Base-by-base conservation (phyloP, 2,888 invertebrate genomes). In the Hipparchia sbordonii region DNA sequence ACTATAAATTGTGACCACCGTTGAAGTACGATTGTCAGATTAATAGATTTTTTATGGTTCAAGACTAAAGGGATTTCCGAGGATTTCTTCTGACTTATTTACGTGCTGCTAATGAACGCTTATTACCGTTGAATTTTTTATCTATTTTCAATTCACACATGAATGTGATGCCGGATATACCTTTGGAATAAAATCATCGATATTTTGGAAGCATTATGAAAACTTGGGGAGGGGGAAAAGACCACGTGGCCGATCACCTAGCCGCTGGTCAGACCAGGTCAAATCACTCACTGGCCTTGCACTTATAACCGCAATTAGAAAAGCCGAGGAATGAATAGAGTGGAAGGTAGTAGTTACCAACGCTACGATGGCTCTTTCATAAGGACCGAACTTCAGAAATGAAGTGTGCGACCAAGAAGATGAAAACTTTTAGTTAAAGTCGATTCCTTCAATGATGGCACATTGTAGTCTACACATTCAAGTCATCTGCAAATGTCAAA, bases 1-100 rank as follows among this genome's bases (percentile, higher is more conserved):
- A 88, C 88, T 85, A 91, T 93, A 92, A 91, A 93, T 93, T 89
- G 87, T 90, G 89, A 89, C 88, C 92, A 87, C 86, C 91, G 88
- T 85, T 85, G 89, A 89, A 87, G 90, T 87, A 87, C 82, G 81
- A 82, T 85, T 85, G 87, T 89, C 84, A 81, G 84, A 86, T 88
- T 90, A 89, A 90, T 69, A 69, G 69, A 69, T 69, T 69, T 67
- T 65, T 69, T 69, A 69, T 69, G 61, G 87, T 82, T 80, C 83
- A 79, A 84, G 81, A 83, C 82, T 81, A 81, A 82, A 82, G 80
- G 81, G 79, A 83, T 82, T 77, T 71, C 76, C 70, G 79, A 76
- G 77, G 78, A 77, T 80, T 76, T 81, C 78, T 74, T 67, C 77
- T 71, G 69, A 70, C 72, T 76, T 79, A 77, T 79, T 78, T 76